Conservation (phyloP, 92 coral and sea anemone genomes). For the Scolanthus callimorphus region DNA sequence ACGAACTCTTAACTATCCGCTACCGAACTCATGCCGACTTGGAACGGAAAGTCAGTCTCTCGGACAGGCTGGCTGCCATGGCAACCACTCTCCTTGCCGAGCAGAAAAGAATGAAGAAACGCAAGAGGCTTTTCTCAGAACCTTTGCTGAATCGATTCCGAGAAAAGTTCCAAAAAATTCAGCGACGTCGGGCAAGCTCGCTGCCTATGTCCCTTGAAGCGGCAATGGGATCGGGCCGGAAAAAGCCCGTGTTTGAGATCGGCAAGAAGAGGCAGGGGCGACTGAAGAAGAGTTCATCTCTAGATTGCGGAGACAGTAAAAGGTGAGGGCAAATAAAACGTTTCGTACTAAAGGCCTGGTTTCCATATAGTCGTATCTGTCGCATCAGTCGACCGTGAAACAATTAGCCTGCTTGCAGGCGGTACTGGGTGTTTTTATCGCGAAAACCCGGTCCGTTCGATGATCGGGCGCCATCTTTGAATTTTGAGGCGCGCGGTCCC, state of each 20-base stretch:
- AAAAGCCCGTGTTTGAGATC: constrained; percentile 9
- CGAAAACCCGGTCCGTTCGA: too few species aligned
- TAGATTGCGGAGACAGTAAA: background rate
- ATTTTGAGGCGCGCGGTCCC: too few species aligned
- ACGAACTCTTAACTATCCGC: constrained; percentile 32
- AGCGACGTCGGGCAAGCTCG: constrained; percentile 55
- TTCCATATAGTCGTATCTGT: too few species aligned
- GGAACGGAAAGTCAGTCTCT: constrained; percentile 14
- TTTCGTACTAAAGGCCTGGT: too few species aligned
- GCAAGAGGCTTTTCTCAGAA: constrained; percentile 44
- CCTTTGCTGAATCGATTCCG: constrained; percentile 66
- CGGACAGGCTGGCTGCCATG: constrained; percentile 17
- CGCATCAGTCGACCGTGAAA: too few species aligned
- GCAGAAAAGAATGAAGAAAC: constrained; percentile 19
- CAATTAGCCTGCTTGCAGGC: too few species aligned
- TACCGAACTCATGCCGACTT: constrained; percentile 22
- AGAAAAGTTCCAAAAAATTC: constrained; percentile 55
- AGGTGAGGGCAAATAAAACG: background rate
- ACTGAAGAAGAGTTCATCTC: constrained; percentile 3
- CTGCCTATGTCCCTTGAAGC: constrained; percentile 45
- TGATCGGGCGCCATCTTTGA: too few species aligned
- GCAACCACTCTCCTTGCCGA: constrained; percentile 21
- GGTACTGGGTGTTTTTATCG: too few species aligned
- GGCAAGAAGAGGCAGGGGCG: background rate
- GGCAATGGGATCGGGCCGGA: background rate